phyloP scores from a whole-genome alignment of 64 coral and sea anemone species.

The Actinia equina region DNA sequence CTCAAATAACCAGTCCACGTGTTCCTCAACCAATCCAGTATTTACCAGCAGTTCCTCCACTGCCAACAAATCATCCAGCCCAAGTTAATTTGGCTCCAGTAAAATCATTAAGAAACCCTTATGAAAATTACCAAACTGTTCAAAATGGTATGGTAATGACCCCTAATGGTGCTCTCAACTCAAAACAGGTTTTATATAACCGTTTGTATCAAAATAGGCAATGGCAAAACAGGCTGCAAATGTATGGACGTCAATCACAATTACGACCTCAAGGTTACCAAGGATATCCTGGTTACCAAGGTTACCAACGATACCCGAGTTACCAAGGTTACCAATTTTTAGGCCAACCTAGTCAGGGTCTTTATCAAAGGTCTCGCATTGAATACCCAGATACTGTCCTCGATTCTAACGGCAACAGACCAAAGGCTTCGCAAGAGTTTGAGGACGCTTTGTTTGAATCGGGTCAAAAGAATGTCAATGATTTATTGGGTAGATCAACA shows the following conservation, averaged over 20 bases:
- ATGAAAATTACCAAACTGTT: neutral
- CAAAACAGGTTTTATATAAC: neutral
- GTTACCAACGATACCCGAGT: neutral
- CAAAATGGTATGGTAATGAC: neutral
- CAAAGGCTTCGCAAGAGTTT: neutral
- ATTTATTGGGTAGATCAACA: neutral
- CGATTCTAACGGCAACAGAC: neutral
- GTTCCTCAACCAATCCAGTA: neutral
- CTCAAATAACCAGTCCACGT: neutral
- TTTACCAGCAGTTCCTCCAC: neutral
- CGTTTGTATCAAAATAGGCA: neutral
- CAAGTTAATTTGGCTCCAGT: neutral
- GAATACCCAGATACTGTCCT: neutral
- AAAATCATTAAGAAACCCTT: neutral
- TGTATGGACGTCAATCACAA: neutral
- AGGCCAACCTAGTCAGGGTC: neutral
- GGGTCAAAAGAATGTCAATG: neutral
- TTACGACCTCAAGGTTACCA: neutral
- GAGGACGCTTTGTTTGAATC: neutral
- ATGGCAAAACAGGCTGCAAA: neutral
- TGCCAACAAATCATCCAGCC: neutral
- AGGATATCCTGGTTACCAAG: neutral
- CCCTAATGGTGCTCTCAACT: neutral
- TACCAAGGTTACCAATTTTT: neutral
- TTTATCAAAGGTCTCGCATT: neutral